These are phyloP conservation scores for Phrynocephalus forsythii DNA, from an alignment of 2,797 vertebrate species.

Conservation along the genomic window DNA sequence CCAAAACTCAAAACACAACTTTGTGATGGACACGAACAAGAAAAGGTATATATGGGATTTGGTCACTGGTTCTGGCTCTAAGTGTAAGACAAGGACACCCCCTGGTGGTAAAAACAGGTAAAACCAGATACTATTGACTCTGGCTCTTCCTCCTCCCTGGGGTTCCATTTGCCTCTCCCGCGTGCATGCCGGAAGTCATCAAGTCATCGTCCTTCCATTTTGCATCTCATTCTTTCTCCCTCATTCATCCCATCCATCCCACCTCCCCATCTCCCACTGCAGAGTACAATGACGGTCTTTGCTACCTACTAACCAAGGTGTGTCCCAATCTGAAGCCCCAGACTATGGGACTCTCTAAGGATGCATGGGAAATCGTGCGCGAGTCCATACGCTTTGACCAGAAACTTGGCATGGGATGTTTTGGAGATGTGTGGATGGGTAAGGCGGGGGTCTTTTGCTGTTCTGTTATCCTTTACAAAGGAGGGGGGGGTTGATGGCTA, in stretches of 20 bases:
- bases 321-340: conserved; percentile 89
- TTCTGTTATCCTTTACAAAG: background rate
- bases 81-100: background rate
- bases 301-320: conserved; percentile 86
- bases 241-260: conserved; percentile 20
- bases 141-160: conserved; percentile 6
- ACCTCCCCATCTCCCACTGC: background rate
- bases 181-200: conserved; percentile 56
- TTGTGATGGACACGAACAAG: background rate
- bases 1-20: background rate
- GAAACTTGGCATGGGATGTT: conserved; percentile 95
- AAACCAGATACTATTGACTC: background rate
- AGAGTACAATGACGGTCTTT: conserved; percentile 93
- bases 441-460: conserved; percentile 69
- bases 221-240: background rate
- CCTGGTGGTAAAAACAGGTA: conserved; percentile 11
- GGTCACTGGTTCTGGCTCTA: fast-evolving
- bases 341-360: conserved; percentile 92
- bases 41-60: background rate
- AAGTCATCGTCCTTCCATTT: conserved; percentile 34
- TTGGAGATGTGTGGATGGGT: conserved; percentile 98
- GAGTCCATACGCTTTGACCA: conserved; percentile 82
- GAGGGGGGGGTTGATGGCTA: background rate
- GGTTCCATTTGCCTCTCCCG: background rate
- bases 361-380: conserved; percentile 94